phyloP scores from a whole-genome alignment of 2,113 vertebrate genomes.

The Ceyx margarethae region DNA sequence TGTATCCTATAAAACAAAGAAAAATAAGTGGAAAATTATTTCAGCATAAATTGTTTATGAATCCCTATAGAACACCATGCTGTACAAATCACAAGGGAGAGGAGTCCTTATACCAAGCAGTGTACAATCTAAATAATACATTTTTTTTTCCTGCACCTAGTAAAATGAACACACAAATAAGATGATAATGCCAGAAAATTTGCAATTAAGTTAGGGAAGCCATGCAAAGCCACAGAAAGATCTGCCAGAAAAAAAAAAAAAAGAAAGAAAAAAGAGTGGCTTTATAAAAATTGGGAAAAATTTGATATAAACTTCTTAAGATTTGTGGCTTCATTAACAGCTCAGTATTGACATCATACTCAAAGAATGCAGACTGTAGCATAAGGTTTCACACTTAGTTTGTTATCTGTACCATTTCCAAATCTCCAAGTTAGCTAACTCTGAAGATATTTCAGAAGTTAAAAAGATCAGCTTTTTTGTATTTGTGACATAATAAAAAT shows the following conservation, averaged over 20 bases:
- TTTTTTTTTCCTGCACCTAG: background rate
- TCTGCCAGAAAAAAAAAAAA: background rate
- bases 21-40: background rate
- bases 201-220: background rate
- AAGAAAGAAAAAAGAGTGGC: background rate
- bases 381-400: background rate
- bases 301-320: background rate
- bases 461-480: background rate
- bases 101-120: background rate
- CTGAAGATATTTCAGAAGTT: background rate
- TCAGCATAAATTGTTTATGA: conserved; percentile 34
- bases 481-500: background rate
- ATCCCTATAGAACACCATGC: background rate
- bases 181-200: background rate
- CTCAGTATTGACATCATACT: background rate
- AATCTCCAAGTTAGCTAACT: background rate
- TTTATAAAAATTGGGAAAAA: background rate
- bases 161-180: background rate
- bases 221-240: background rate
- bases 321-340: background rate
- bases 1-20: conserved; percentile 16
- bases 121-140: background rate
- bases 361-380: background rate
- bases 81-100: background rate
- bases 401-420: background rate